phyloP scores from a whole-genome alignment of 2,113 vertebrate genomes.

The Amblyopsis rosae region DNA sequence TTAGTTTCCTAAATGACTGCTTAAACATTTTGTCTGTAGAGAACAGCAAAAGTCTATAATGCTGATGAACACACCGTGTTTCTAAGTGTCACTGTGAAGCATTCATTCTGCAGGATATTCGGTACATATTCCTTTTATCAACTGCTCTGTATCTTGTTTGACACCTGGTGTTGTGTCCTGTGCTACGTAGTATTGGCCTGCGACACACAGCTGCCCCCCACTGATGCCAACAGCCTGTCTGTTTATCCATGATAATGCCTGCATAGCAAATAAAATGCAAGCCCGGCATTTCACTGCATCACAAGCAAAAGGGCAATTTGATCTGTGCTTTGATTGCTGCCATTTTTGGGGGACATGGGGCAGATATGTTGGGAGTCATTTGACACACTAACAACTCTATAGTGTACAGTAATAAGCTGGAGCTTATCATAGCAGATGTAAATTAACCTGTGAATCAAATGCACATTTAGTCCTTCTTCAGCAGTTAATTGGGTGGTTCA shows the following conservation, averaged over 20 bases:
- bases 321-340: conserved; percentile 28
- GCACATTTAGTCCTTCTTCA: conserved; percentile 14
- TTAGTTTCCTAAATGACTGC: no score
- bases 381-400: conserved; percentile 14
- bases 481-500: conserved; percentile 17
- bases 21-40: no score
- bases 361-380: not conserved
- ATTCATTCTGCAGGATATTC: no score
- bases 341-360: conserved; percentile 2
- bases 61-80: no score
- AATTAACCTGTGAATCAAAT: conserved; percentile 8
- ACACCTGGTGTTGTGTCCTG: no score
- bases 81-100: no score
- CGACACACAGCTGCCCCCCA: conserved; percentile 4
- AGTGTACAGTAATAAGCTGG: not conserved
- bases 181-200: no score
- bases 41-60: no score
- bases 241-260: conserved; percentile 44
- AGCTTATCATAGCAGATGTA: not conserved
- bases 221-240: conserved; percentile 42
- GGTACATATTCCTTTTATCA: no score
- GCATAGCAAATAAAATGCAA: conserved; percentile 27
- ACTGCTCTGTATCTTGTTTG: no score
- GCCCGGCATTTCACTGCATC: conserved; percentile 25
- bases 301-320: conserved; percentile 11